These are phyloP conservation scores for Acrocyrtus sp. DNA, from an alignment of 2,888 invertebrate genomes.

Conservation along the genomic window DNA sequence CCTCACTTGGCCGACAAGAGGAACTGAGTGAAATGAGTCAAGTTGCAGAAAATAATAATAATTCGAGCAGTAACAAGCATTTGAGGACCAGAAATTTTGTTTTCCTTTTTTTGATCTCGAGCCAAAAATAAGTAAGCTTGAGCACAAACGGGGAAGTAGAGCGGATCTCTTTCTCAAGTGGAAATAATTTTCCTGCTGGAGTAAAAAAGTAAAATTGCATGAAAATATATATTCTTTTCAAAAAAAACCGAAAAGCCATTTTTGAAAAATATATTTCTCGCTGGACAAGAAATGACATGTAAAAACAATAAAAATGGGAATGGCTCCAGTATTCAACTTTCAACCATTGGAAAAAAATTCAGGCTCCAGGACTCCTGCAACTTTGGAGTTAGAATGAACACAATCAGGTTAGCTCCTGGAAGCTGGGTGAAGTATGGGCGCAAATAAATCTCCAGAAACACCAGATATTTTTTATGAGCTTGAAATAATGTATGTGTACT, in stretches of 20 bases:
- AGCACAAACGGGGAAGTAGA: slow-evolving; percentile 26
- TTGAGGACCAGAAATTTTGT: too few species aligned
- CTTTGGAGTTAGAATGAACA: background rate
- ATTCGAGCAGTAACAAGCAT: slow-evolving; percentile 18
- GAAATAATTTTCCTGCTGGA: slow-evolving; percentile 36
- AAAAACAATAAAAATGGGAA: slow-evolving; percentile 7
- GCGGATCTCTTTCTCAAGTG: slow-evolving; percentile 25
- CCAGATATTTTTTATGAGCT: slow-evolving; percentile 50
- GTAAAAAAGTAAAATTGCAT: slow-evolving; percentile 23
- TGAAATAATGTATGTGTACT: slow-evolving; percentile 30
- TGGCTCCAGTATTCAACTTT: too few species aligned
- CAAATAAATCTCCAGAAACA: slow-evolving; percentile 35
- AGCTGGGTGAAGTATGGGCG: slow-evolving; percentile 13
- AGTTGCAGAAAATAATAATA: slow-evolving; percentile 25
- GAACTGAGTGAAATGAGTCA: slow-evolving; percentile 6
- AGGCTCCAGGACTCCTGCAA: background rate
- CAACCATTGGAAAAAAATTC: background rate
- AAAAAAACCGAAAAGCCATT: background rate
- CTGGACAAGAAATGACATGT: too few species aligned
- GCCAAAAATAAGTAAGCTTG: too few species aligned
- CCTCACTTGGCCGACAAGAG: too few species aligned
- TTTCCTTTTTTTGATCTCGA: slow-evolving; percentile 27
- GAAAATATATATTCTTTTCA: slow-evolving; percentile 14
- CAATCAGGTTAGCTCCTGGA: background rate
- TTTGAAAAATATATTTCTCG: slow-evolving; percentile 1